Evolutionary conservation across 2,888 invertebrate genomes (phyloP).

Genomic region (Leptinotarsa haldemani): DNA sequence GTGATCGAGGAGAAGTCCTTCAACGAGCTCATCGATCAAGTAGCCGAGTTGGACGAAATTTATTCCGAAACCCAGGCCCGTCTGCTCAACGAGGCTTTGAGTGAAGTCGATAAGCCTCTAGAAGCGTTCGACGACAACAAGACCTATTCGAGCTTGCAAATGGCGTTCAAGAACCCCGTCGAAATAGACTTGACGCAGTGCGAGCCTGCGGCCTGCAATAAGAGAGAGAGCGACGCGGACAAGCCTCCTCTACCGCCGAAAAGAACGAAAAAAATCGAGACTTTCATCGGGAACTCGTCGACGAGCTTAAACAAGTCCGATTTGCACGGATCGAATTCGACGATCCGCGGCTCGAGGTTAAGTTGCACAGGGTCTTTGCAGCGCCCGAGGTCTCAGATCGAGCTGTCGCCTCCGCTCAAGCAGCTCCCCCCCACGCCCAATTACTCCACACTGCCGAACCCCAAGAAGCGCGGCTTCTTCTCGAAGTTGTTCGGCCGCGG

Average conservation of each 20-base stretch:
- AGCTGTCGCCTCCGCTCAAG: slow-evolving; percentile 58
- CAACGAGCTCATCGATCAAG: slow-evolving; percentile 80
- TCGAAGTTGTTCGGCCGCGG: slow-evolving; percentile 74
- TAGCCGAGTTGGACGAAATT: slow-evolving; percentile 84
- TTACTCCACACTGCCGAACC: slow-evolving; percentile 66
- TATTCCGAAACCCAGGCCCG: slow-evolving; percentile 80
- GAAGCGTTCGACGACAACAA: slow-evolving; percentile 81
- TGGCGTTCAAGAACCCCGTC: slow-evolving; percentile 87
- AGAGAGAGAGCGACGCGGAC: slow-evolving; percentile 68
- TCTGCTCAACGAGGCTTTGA: slow-evolving; percentile 58
- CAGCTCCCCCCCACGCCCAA: slow-evolving; percentile 65
- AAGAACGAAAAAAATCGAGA: slow-evolving; percentile 72
- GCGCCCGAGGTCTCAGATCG: slow-evolving; percentile 58
- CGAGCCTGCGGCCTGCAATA: slow-evolving; percentile 55
- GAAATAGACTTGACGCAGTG: slow-evolving; percentile 68
- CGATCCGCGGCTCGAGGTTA: slow-evolving; percentile 49
- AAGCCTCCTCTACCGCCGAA: slow-evolving; percentile 84
- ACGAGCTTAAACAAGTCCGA: slow-evolving; percentile 49
- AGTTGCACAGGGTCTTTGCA: slow-evolving; percentile 59
- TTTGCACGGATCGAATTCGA: slow-evolving; percentile 49
- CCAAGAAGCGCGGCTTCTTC: slow-evolving; percentile 73
- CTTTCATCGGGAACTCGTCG: slow-evolving; percentile 60
- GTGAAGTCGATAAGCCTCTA: slow-evolving; percentile 43
- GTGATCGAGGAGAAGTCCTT: slow-evolving; percentile 71
- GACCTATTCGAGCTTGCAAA: slow-evolving; percentile 85